These are phyloP conservation scores for Drosophila paranaensis DNA, from an alignment of 2,888 invertebrate genomes.

Conservation along the genomic window DNA sequence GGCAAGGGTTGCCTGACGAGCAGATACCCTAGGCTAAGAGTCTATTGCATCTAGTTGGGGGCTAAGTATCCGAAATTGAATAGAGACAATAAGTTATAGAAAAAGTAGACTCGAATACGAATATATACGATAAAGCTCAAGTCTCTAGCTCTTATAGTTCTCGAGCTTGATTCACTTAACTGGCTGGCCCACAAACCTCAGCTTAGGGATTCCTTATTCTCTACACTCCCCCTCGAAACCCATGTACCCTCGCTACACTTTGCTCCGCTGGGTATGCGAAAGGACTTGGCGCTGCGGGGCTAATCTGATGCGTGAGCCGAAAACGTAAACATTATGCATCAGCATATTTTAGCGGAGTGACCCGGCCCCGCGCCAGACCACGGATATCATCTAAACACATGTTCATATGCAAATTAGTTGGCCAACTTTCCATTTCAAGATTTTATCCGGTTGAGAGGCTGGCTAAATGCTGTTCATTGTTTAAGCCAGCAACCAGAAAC, in stretches of 20 bases:
- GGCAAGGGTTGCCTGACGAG: neutral
- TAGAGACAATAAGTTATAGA: too few species aligned
- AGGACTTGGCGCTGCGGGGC: constrained; percentile 5
- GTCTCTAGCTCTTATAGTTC: neutral
- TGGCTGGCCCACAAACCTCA: too few species aligned
- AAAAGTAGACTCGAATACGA: too few species aligned
- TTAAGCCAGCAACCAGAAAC: neutral
- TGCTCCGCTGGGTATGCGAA: neutral
- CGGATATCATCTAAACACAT: constrained; percentile 14
- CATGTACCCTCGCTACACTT: neutral
- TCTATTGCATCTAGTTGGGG: too few species aligned
- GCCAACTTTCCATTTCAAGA: neutral
- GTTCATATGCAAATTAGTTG: constrained; percentile 11
- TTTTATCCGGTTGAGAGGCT: neutral
- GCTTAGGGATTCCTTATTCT: too few species aligned
- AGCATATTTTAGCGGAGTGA: constrained; percentile 14
- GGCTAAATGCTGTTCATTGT: constrained; percentile 12
- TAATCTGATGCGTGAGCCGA: constrained; percentile 33
- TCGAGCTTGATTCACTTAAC: neutral
- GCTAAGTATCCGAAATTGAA: too few species aligned
- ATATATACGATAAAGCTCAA: neutral
- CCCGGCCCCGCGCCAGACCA: neutral
- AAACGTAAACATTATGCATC: constrained; percentile 23
- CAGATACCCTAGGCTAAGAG: neutral
- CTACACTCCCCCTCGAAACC: too few species aligned